Conservation (phyloP, 2,888 invertebrate species). For the Lochmaea capreae region DNA sequence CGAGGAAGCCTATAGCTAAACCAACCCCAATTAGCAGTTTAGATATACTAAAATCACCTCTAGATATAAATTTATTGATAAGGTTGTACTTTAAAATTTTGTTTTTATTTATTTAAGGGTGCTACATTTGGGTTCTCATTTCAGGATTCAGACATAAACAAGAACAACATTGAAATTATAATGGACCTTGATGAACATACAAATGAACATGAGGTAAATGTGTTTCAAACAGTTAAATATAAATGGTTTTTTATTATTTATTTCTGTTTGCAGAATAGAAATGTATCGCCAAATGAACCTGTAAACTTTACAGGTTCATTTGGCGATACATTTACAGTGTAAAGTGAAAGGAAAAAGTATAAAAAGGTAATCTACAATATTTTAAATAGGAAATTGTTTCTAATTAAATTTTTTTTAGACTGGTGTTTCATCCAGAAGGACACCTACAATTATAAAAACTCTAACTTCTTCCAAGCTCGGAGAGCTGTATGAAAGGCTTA, state of each 20-base stretch:
- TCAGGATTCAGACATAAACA: too few species aligned
- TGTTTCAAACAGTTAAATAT: conserved; percentile 1
- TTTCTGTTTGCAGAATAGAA: conserved; percentile 7
- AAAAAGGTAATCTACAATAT: too few species aligned
- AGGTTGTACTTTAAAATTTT: too few species aligned
- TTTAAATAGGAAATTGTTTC: too few species aligned
- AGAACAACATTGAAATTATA: background rate
- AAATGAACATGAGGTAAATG: conserved; percentile 1
- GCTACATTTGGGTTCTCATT: too few species aligned
- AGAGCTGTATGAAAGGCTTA: background rate
- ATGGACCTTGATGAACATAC: background rate
- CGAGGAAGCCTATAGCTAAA: too few species aligned
- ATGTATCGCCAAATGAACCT: background rate
- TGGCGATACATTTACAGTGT: too few species aligned
- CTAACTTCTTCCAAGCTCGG: background rate
- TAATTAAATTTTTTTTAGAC: conserved; percentile 7
- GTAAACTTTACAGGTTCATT: too few species aligned
- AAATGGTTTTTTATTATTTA: conserved; percentile 14
- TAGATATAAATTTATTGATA: too few species aligned
- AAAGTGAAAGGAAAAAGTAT: background rate
- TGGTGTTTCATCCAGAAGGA: background rate
- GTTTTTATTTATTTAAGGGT: too few species aligned
- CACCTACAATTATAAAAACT: background rate
- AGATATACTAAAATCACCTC: too few species aligned
- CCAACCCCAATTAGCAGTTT: too few species aligned